Evolutionary conservation across 2,113 vertebrate genomes (phyloP), one percentile per base, ranked within the genome.

Genomic region (Jacana jacana): DNA sequence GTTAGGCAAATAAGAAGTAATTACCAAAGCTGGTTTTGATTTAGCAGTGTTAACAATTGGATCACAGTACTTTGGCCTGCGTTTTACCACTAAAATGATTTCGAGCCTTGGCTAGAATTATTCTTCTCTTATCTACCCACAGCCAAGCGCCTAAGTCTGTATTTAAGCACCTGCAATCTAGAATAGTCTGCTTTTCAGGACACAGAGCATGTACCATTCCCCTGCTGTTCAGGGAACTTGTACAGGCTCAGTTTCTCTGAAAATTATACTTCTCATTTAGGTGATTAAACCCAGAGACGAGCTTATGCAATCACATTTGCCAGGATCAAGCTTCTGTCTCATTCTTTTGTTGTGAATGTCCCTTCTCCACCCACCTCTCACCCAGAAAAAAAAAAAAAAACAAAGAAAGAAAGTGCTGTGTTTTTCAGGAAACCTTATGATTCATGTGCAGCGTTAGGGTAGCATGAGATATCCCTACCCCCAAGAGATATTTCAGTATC

Each of bases 131-230:
- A 70, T 86, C 85, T 94, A 23, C 68, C 52, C 42, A 48, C 69
- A 83, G 79, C 51, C 88, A 75, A 89, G 60, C 68, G 91, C 64
- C 64, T 86, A 60, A 86, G 83, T 95, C 79, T 93, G 4, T 83
- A 70, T 88, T 89, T 93, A 96, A 96, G 75, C 51, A 94, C 71
- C 55, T 94, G 69, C 83, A 86, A 66, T 86, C 76, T 90, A 61
- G 60, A 60, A 51, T 68, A 46, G 83, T 76, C 87, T 86, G 79
- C 76, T 95, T 93, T 96, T 78, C 76, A 81, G 82, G 81, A 88
- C 58, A 83, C 24, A 81, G 31, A 90, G 79, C 61, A 85, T 57
- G 84, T 93, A 63, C 81, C 17, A 28, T 94, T 95, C 90, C 51
- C 72, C 39, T 86, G 51, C 35, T 66, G 23, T 93, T 96, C 92